phyloP scores from a whole-genome alignment of 2,888 invertebrate species.

The Mythimna lalbum region DNA sequence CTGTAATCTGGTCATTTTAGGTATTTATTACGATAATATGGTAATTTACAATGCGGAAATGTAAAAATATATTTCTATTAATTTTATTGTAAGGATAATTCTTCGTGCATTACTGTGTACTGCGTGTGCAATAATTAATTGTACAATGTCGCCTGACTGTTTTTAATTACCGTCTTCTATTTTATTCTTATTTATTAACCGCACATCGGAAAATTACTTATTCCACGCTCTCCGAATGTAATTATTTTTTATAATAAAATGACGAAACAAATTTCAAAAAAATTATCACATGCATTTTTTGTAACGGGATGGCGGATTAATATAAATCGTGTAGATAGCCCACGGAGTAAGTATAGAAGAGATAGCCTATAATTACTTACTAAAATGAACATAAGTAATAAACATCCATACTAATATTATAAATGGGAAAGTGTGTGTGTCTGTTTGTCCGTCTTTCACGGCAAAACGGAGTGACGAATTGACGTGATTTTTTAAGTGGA shows the following conservation, averaged over 20 bases:
- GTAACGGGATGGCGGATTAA: neutral
- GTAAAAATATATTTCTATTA: conserved; percentile 43
- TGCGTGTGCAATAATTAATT: conserved; percentile 22
- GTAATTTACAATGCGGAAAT: conserved; percentile 56
- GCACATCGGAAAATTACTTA: neutral
- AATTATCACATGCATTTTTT: neutral
- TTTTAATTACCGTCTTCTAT: conserved; percentile 2
- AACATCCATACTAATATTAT: too few species aligned
- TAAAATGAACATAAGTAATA: neutral
- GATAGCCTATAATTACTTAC: neutral
- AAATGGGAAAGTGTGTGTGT: too few species aligned
- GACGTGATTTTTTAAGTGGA: too few species aligned
- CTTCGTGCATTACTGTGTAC: conserved; percentile 18
- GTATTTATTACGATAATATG: conserved; percentile 57
- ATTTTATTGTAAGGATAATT: conserved; percentile 33
- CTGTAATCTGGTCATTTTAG: conserved; percentile 45
- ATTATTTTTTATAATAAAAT: neutral
- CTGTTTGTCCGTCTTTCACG: too few species aligned
- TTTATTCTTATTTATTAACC: neutral
- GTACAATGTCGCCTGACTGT: conserved; percentile 4
- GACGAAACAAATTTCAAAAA: neutral
- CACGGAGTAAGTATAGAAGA: too few species aligned
- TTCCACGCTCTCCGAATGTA: neutral
- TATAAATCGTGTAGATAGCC: neutral
- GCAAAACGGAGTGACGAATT: too few species aligned